phyloP scores from a whole-genome alignment of 2,888 invertebrate species.

The Eremobia ochroleuca region DNA sequence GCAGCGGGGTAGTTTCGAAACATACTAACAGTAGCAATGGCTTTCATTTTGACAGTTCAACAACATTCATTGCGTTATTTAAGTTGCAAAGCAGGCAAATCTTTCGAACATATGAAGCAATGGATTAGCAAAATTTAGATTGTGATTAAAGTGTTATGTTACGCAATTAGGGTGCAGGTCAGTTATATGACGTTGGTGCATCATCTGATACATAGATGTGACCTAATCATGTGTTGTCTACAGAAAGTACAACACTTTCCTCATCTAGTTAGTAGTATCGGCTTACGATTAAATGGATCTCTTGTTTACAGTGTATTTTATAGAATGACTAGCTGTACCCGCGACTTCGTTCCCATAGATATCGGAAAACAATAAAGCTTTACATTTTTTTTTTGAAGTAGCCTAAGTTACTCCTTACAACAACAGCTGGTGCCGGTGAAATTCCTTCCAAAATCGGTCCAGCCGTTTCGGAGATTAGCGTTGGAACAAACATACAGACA shows the following conservation, averaged over 20 bases:
- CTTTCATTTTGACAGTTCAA: neutral
- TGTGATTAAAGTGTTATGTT: too few relatives aligned
- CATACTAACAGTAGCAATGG: neutral
- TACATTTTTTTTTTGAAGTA: too few relatives aligned
- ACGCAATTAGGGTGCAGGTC: conserved; percentile 15
- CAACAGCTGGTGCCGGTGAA: too few relatives aligned
- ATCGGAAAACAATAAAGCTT: too few relatives aligned
- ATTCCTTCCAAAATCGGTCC: too few relatives aligned
- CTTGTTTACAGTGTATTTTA: neutral
- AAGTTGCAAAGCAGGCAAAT: neutral
- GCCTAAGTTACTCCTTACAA: too few relatives aligned
- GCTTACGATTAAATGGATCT: conserved; percentile 3
- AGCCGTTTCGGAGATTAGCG: too few relatives aligned
- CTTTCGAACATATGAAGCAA: neutral
- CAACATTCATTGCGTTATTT: neutral
- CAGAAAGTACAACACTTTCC: conserved; percentile 29
- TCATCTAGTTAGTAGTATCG: conserved; percentile 7
- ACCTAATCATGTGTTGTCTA: conserved; percentile 9
- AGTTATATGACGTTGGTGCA: neutral
- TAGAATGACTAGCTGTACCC: too few relatives aligned
- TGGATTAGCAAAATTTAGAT: too few relatives aligned
- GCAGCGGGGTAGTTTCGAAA: neutral
- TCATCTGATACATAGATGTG: conserved; percentile 7
- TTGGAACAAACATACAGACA: too few relatives aligned
- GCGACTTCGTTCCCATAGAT: too few relatives aligned